Evolutionary conservation across 2,888 invertebrate genomes (phyloP).

Genomic region (Eupithecia insigniata): DNA sequence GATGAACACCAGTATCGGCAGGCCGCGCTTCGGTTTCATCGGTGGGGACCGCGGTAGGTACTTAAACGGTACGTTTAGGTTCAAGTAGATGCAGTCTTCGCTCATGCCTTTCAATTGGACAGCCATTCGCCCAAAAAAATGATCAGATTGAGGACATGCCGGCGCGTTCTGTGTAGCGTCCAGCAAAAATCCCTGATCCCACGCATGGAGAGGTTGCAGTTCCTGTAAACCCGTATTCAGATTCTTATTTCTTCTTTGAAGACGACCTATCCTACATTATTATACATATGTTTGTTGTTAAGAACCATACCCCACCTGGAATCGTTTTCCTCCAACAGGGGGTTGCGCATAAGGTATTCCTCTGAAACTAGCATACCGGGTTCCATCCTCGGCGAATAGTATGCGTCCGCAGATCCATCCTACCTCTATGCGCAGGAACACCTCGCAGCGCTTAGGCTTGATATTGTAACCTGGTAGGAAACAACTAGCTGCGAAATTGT

Average conservation of each 20-base stretch:
- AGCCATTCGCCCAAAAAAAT: conserved; percentile 47
- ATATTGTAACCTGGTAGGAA: background rate
- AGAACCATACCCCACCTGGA: conserved; percentile 17
- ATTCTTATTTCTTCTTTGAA: background rate
- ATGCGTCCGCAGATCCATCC: conserved; percentile 47
- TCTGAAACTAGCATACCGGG: conserved; percentile 45
- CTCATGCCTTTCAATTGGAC: conserved; percentile 45
- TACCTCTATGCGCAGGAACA: conserved; percentile 26
- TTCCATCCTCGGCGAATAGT: conserved; percentile 37
- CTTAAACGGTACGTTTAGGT: conserved; percentile 40
- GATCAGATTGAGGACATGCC: conserved; percentile 81
- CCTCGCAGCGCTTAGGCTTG: conserved; percentile 25
- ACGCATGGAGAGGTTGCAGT: conserved; percentile 55
- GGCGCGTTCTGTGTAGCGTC: conserved; percentile 82
- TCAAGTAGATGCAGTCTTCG: conserved; percentile 57
- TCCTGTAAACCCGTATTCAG: conserved; percentile 45
- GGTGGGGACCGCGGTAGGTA: conserved; percentile 3
- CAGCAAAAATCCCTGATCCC: conserved; percentile 66
- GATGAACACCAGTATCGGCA: conserved; percentile 39
- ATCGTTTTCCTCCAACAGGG: conserved; percentile 31
- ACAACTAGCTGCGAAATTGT: background rate
- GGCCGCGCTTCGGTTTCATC: background rate
- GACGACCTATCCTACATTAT: background rate
- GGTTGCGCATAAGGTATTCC: conserved; percentile 50
- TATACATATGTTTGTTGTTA: background rate